A percentile compares a stretch with the other conserved stretches of the same genome.
Evolutionary conservation across 1,140 invertebrate genomes (phyloP).

Genomic region (Drosophila chauvacae): DNA sequence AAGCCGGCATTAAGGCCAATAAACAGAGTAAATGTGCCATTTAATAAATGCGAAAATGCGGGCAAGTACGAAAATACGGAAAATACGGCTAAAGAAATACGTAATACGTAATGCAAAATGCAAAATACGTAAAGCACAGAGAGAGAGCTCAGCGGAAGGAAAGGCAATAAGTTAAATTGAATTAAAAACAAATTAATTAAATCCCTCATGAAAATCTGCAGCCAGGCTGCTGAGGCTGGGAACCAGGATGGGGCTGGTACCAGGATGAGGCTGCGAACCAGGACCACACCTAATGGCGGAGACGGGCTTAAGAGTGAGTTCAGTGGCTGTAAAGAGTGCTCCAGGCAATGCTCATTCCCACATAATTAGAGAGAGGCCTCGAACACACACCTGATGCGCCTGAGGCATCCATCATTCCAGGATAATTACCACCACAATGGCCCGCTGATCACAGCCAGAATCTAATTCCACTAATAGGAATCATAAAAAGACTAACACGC

Average conservation of each 20-base stretch:
- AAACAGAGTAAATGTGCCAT: slow-evolving; percentile 81
- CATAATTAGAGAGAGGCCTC: slow-evolving; percentile 49
- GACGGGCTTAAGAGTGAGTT: not conserved
- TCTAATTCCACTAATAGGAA: slow-evolving; percentile 83
- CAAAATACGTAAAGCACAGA: slow-evolving; percentile 5
- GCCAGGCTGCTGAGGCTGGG: not conserved
- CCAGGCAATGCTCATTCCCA: slow-evolving; percentile 2
- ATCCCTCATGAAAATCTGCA: slow-evolving; percentile 66
- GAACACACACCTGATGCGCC: slow-evolving; percentile 54
- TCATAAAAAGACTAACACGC: slow-evolving; percentile 82
- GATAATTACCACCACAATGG: slow-evolving; percentile 37
- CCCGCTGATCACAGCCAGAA: slow-evolving; percentile 43
- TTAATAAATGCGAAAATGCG: slow-evolving; percentile 67
- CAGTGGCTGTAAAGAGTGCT: not conserved
- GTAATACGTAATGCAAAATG: slow-evolving; percentile 55
- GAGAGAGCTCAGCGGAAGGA: not conserved
- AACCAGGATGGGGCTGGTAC: too few relatives aligned
- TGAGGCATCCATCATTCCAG: slow-evolving; percentile 58
- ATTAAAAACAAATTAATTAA: slow-evolving; percentile 84
- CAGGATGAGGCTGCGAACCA: not conserved
- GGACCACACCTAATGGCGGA: not conserved
- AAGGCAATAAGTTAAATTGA: slow-evolving; percentile 79
- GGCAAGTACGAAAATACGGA: slow-evolving; percentile 10
- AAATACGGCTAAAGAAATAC: slow-evolving; percentile 30
- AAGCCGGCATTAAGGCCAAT: slow-evolving; percentile 81